These are phyloP conservation scores for Spodoptera frugiperda DNA, from an alignment of 1,140 invertebrate genomes.

Conservation along the genomic window DNA sequence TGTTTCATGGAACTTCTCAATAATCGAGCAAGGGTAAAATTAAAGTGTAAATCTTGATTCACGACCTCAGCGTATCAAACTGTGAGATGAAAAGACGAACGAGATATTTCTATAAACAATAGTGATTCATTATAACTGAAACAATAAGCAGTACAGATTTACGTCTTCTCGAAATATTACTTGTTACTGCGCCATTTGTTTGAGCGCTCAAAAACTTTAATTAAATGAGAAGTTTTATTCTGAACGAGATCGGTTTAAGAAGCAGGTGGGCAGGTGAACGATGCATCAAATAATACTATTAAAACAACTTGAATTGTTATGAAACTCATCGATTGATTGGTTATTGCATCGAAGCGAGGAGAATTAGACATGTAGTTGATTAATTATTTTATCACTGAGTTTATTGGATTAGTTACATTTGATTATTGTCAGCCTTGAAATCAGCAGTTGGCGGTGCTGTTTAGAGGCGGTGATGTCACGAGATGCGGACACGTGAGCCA, in stretches of 20 bases:
- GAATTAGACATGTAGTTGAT: slow-evolving; percentile 19
- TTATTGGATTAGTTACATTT: slow-evolving; percentile 48
- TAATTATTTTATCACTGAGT: slow-evolving; percentile 24
- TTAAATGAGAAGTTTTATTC: slow-evolving; percentile 52
- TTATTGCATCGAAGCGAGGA: slow-evolving; percentile 14
- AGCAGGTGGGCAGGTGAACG: slow-evolving; percentile 4
- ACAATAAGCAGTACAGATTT: slow-evolving; percentile 38
- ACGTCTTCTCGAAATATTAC: slow-evolving; percentile 22
- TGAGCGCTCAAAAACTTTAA: slow-evolving; percentile 52
- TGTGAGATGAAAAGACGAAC: slow-evolving; percentile 29
- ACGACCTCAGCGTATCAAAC: slow-evolving; percentile 1
- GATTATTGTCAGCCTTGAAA: slow-evolving; percentile 53
- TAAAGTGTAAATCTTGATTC: slow-evolving; percentile 8
- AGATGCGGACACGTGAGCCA: slow-evolving; percentile 54
- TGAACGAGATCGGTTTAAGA: background rate
- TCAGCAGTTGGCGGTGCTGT: slow-evolving; percentile 48
- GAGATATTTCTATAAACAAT: slow-evolving; percentile 35
- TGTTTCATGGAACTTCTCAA: background rate
- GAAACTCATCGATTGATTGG: slow-evolving; percentile 16
- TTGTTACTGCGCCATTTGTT: slow-evolving; percentile 13
- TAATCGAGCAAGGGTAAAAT: background rate
- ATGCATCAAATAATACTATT: slow-evolving; percentile 6
- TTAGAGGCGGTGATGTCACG: slow-evolving; percentile 54
- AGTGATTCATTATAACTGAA: slow-evolving; percentile 41
- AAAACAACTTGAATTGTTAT: background rate